Conservation (phyloP, 2,888 invertebrate species). For the Drosophila flavopinicola region DNA sequence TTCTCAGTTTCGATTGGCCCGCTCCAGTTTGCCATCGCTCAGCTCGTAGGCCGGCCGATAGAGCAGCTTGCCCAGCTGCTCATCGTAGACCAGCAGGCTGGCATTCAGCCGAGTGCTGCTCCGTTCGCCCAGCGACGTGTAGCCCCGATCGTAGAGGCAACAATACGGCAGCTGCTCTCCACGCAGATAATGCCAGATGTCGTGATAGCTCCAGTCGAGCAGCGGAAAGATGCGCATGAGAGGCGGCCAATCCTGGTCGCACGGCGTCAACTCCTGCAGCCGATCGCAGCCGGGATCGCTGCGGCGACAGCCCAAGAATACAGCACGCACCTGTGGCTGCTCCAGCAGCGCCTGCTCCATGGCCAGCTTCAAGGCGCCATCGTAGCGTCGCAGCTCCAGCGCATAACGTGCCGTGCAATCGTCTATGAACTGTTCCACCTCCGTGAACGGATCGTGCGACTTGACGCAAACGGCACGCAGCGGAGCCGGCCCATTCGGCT, state of each 20-base stretch:
- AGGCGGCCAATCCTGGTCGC: slow-evolving; percentile 95
- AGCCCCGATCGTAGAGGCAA: slow-evolving; percentile 94
- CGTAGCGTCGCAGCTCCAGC: slow-evolving; percentile 87
- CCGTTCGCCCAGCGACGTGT: slow-evolving; percentile 93
- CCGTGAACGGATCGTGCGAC: slow-evolving; percentile 46
- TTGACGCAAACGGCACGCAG: slow-evolving; percentile 41
- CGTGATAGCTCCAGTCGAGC: slow-evolving; percentile 93
- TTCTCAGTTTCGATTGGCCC: slow-evolving; percentile 60
- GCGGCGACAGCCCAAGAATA: slow-evolving; percentile 94
- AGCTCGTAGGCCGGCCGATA: slow-evolving; percentile 90
- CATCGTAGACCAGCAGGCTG: slow-evolving; percentile 86
- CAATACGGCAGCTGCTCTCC: slow-evolving; percentile 93
- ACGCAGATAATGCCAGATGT: slow-evolving; percentile 95
- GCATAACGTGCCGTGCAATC: slow-evolving; percentile 85
- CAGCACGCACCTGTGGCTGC: slow-evolving; percentile 88
- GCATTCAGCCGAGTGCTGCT: slow-evolving; percentile 92
- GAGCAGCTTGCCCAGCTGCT: slow-evolving; percentile 82
- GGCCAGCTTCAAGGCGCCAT: slow-evolving; percentile 89
- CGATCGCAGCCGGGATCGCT: slow-evolving; percentile 92
- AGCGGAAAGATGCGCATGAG: slow-evolving; percentile 94
- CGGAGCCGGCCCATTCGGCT: neutral
- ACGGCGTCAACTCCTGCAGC: slow-evolving; percentile 88
- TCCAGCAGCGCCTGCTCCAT: slow-evolving; percentile 87
- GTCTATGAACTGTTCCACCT: slow-evolving; percentile 51
- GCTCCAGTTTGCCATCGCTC: slow-evolving; percentile 63